Evolutionary conservation across 2,888 invertebrate species (phyloP).

Genomic region (Liodrosophila aerea): DNA sequence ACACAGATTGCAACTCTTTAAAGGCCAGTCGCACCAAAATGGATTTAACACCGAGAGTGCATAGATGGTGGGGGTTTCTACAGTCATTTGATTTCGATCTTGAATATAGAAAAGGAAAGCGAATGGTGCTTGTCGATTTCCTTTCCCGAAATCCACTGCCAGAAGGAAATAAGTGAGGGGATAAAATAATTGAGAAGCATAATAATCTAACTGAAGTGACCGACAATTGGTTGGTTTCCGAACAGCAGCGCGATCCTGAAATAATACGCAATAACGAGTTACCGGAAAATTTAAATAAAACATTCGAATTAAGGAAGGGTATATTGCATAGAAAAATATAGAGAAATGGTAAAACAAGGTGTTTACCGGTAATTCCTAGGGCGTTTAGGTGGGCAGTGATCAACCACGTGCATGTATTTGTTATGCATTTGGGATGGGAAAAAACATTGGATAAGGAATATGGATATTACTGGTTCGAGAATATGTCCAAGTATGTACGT

Average conservation of each 20-base stretch:
- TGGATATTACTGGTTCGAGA: not conserved
- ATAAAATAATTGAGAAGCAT: not conserved
- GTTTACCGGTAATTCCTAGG: not conserved
- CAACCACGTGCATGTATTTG: not conserved
- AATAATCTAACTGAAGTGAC: not conserved
- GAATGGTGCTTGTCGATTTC: conserved; percentile 2
- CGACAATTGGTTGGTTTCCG: too few relatives aligned
- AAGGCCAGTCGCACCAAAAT: conserved; percentile 6
- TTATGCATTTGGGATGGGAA: not conserved
- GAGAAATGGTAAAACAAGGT: conserved; percentile 1
- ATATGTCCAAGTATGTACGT: not conserved
- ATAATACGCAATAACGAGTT: conserved; percentile 2
- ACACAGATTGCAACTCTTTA: conserved; percentile 18
- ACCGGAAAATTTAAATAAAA: not conserved
- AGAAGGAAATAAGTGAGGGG: not conserved
- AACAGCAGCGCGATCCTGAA: not conserved
- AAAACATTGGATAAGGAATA: not conserved
- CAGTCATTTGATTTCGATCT: conserved; percentile 8
- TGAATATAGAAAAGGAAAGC: not conserved
- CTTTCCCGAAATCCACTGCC: conserved; percentile 1
- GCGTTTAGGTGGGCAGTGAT: not conserved
- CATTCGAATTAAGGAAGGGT: not conserved
- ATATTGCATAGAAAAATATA: conserved; percentile 1
- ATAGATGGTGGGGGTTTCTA: too few relatives aligned
- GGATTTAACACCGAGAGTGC: conserved; percentile 1